Percentiles rank a stretch among this genome's conserved stretches.
These are phyloP conservation scores for western clawed frog (Xenopus tropicalis) DNA, from an alignment of 2,113 vertebrate genomes.

Conservation along the genomic window DNA sequence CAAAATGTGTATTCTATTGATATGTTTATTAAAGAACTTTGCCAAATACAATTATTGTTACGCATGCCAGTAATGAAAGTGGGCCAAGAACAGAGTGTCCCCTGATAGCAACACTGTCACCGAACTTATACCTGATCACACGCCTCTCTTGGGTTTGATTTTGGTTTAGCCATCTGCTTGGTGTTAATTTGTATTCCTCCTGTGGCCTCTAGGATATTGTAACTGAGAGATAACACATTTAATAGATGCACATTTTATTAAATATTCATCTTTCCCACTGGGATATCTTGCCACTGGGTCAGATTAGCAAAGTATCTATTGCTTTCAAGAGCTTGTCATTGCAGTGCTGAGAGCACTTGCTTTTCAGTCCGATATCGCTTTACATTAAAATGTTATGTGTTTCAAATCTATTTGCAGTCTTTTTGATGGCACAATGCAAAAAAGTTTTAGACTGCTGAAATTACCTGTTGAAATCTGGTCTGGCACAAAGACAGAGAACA, in stretches of 20 bases:
- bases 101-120: conserved; percentile 1
- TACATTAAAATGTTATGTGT: conserved; percentile 5
- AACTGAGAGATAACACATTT: conserved; percentile 31
- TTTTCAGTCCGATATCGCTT: background rate
- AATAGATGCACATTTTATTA: conserved; percentile 39
- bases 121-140: conserved; percentile 25
- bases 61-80: background rate
- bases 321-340: conserved; percentile 29
- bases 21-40: background rate
- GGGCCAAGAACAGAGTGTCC: background rate
- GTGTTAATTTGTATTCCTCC: conserved; percentile 33
- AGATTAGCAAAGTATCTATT: conserved; percentile 37
- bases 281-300: conserved; percentile 22
- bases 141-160: background rate
- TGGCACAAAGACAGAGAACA: too few relatives aligned
- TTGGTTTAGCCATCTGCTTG: conserved; percentile 37
- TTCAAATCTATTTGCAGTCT: background rate
- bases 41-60: conserved; percentile 4
- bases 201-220: conserved; percentile 6
- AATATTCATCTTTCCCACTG: conserved; percentile 24
- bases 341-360: background rate
- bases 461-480: too few relatives aligned
- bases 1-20: background rate
- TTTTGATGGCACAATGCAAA: background rate
- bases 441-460: too few relatives aligned